These are phyloP conservation scores for Oceanodroma leucorhoa DNA, from an alignment of 2,797 vertebrate species.

Conservation along the genomic window DNA sequence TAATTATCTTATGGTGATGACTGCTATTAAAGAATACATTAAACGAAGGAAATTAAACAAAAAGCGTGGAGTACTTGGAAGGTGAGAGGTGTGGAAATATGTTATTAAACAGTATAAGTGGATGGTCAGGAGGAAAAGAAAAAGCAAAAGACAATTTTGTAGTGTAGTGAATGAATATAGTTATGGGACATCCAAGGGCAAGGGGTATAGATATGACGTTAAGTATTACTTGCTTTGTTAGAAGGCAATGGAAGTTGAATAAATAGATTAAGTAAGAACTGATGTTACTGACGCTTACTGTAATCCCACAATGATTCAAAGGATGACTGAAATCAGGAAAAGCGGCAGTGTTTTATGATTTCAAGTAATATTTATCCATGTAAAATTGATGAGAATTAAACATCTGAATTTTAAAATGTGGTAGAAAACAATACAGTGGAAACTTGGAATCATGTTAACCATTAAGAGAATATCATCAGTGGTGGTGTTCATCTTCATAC, in stretches of 20 bases:
- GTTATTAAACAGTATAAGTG: neutral
- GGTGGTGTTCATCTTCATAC: neutral
- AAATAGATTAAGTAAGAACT: neutral
- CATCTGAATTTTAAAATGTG: neutral
- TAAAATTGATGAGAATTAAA: constrained; percentile 24
- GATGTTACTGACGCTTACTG: neutral
- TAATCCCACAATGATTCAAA: neutral
- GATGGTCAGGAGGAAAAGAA: neutral
- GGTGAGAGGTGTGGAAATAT: neutral
- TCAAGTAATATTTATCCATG: neutral
- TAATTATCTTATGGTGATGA: neutral
- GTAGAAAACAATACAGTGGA: neutral
- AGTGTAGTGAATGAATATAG: neutral
- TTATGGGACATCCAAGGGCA: neutral
- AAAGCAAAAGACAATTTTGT: neutral
- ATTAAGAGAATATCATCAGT: neutral
- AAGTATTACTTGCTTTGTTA: neutral
- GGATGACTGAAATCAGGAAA: neutral
- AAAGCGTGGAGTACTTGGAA: neutral
- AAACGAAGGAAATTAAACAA: neutral
- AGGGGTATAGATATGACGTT: neutral
- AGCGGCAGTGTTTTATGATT: neutral
- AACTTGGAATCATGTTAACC: neutral
- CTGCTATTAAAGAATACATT: neutral
- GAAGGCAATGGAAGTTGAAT: neutral